A percentile compares a stretch with the other conserved stretches of the same genome.
phyloP scores from a whole-genome alignment of 2,888 invertebrate species.

The Philaethria dido region DNA sequence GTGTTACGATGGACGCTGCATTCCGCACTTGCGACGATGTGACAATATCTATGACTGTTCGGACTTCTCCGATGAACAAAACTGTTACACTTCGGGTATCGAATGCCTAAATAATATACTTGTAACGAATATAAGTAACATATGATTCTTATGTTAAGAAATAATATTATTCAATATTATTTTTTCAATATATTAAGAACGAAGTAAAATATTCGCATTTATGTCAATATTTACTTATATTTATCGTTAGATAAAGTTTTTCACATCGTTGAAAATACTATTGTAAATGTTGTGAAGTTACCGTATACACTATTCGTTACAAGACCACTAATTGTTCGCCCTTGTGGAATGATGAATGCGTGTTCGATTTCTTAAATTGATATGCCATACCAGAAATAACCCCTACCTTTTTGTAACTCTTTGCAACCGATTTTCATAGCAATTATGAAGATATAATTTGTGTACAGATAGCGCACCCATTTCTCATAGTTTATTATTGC shows the following conservation, averaged over 20 bases:
- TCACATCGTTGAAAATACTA: background rate
- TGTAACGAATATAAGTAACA: slow-evolving; percentile 31
- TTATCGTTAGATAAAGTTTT: slow-evolving; percentile 42
- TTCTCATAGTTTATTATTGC: background rate
- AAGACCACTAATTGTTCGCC: slow-evolving; percentile 20
- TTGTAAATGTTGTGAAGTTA: background rate
- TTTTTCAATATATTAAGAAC: background rate
- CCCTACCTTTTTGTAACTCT: slow-evolving; percentile 5
- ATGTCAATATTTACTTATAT: background rate
- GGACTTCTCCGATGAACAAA: slow-evolving; percentile 95
- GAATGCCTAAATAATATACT: slow-evolving; percentile 15
- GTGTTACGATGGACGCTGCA: slow-evolving; percentile 90
- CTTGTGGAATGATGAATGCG: slow-evolving; percentile 61
- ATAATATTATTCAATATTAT: background rate
- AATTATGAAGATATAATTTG: background rate
- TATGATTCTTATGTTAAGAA: background rate
- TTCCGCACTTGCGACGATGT: slow-evolving; percentile 90
- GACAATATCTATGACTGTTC: slow-evolving; percentile 95
- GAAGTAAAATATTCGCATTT: background rate
- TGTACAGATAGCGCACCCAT: slow-evolving; percentile 10
- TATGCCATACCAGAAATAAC: slow-evolving; percentile 12
- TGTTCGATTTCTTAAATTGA: slow-evolving; percentile 43
- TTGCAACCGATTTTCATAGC: slow-evolving; percentile 8
- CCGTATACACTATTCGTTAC: slow-evolving; percentile 29
- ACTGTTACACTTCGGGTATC: slow-evolving; percentile 87